Conservation (phyloP, 2,113 vertebrate species). For the Corythornis cristatus region DNA sequence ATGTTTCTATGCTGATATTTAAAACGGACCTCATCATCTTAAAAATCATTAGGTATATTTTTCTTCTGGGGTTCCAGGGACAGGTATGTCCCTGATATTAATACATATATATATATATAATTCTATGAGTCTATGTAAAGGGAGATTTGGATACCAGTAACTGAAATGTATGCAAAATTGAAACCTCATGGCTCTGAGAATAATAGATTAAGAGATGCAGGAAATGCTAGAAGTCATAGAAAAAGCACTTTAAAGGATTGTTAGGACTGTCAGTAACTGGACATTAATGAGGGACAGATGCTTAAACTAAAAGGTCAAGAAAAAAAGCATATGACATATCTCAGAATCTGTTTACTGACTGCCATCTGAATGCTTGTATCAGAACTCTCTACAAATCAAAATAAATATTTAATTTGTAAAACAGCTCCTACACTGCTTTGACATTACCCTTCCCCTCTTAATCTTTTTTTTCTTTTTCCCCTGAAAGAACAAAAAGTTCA, state of each 20-base stretch:
- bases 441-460: not conserved
- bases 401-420: slow-evolving; percentile 23
- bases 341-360: slow-evolving; percentile 3
- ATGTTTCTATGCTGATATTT: not conserved
- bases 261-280: not conserved
- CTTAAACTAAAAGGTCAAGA: not conserved
- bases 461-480: not conserved
- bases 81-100: not conserved
- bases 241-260: not conserved
- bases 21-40: not conserved
- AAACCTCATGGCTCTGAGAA: not conserved
- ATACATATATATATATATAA: no score
- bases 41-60: not conserved
- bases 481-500: not conserved
- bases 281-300: not conserved
- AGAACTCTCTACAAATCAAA: slow-evolving; percentile 27
- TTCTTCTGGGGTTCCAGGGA: not conserved
- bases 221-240: not conserved
- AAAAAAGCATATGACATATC: not conserved
- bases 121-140: not conserved
- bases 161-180: not conserved
- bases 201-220: not conserved
- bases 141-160: not conserved
- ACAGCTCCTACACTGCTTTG: not conserved
- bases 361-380: slow-evolving; percentile 6